A percentile compares a stretch with the other conserved stretches of the same genome.
Conservation (phyloP, 2,797 vertebrate genomes). For the Periophthalmus magnuspinnatus region DNA sequence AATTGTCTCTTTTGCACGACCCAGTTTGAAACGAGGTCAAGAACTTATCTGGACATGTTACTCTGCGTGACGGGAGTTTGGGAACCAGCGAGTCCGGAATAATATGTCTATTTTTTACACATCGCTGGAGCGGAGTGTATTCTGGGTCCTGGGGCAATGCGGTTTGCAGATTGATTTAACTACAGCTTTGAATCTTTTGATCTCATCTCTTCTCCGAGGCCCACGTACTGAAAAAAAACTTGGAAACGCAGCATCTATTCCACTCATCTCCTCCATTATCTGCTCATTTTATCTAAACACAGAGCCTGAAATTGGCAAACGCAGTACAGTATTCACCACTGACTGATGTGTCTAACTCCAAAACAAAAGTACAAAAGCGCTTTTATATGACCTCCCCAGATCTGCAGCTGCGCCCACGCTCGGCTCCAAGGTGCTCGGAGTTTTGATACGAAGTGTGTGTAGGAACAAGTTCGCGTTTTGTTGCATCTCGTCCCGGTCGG, state of each 20-base stretch:
- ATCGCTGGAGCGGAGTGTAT: no score
- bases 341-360: slow-evolving; percentile 44
- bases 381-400: slow-evolving; percentile 33
- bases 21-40: no score
- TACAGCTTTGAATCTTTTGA: neutral
- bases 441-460: neutral
- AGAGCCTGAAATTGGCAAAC: neutral
- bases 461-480: slow-evolving; percentile 32
- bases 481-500: slow-evolving; percentile 35
- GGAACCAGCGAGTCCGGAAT: no score
- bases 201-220: neutral
- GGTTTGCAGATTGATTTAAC: neutral
- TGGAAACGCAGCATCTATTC: neutral
- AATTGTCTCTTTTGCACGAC: no score
- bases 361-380: slow-evolving; percentile 22
- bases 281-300: neutral
- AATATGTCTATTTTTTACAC: no score
- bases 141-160: no score
- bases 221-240: neutral
- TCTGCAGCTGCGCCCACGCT: slow-evolving; percentile 63
- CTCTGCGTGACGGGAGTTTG: no score
- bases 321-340: slow-evolving; percentile 4
- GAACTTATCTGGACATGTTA: no score
- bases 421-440: slow-evolving; percentile 54
- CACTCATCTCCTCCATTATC: neutral